Conservation (phyloP, 2,888 invertebrate genomes). For the Andrena bicolor region DNA sequence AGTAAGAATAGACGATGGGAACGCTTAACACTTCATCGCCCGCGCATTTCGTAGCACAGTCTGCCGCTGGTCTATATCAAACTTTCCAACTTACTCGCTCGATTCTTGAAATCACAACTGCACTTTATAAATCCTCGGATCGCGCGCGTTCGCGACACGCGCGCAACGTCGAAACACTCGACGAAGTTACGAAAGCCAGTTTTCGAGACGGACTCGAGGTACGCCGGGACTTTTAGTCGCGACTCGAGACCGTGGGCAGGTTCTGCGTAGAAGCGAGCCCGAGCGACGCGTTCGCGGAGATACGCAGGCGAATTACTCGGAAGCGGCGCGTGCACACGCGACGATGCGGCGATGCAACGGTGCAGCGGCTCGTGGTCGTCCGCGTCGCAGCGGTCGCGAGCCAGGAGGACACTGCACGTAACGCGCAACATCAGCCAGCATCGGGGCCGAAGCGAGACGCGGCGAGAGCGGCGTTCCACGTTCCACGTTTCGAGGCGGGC, state of each 20-base stretch:
- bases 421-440: constrained; percentile 20
- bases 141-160: too few species aligned
- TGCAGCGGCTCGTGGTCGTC: constrained; percentile 9
- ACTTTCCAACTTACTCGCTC: too few species aligned
- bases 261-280: neutral
- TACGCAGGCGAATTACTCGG: constrained; percentile 19
- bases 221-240: too few species aligned
- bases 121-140: too few species aligned
- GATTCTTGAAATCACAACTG: neutral
- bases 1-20: neutral
- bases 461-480: neutral
- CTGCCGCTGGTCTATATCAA: neutral
- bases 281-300: constrained; percentile 7
- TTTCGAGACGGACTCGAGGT: too few species aligned
- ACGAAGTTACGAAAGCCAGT: too few species aligned
- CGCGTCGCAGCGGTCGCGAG: constrained; percentile 10
- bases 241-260: neutral
- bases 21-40: neutral
- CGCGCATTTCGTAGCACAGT: neutral
- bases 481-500: too few species aligned
- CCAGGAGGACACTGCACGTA: constrained; percentile 36
- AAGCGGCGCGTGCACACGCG: neutral
- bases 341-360: constrained; percentile 6
- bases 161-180: too few species aligned
- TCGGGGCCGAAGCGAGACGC: neutral